Evolutionary conservation across 2,797 vertebrate genomes (phyloP).

Genomic region (Sebastes flavidus): DNA sequence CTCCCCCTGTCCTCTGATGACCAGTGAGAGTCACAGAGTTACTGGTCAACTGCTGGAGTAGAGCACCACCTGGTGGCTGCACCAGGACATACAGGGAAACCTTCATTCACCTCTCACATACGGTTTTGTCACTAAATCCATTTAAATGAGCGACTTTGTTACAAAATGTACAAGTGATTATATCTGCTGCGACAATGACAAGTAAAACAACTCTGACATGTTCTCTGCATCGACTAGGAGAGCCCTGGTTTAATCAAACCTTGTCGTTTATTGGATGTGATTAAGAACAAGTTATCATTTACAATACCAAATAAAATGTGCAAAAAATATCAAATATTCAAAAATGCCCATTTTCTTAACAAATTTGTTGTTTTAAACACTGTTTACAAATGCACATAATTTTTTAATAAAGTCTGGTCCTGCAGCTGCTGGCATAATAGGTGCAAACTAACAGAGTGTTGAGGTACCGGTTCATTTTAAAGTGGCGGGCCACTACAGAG

Average conservation of each 20-base stretch:
- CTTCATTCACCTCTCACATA: neutral
- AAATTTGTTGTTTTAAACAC: slow-evolving; percentile 63
- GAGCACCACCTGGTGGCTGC: slow-evolving; percentile 66
- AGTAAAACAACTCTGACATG: neutral
- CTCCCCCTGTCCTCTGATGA: neutral
- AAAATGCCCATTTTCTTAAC: slow-evolving; percentile 71
- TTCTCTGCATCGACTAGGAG: slow-evolving; percentile 19
- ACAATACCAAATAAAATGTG: slow-evolving; percentile 73
- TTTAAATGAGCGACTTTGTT: neutral
- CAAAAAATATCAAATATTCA: slow-evolving; percentile 72
- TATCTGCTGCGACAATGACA: slow-evolving; percentile 1
- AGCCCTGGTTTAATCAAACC: slow-evolving; percentile 29
- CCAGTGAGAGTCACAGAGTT: slow-evolving; percentile 2
- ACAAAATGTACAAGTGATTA: slow-evolving; percentile 11
- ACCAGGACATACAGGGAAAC: slow-evolving; percentile 13
- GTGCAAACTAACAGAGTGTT: slow-evolving; percentile 58
- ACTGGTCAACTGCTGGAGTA: slow-evolving; percentile 7
- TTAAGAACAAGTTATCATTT: slow-evolving; percentile 64
- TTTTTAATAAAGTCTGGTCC: slow-evolving; percentile 61
- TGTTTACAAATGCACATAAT: slow-evolving; percentile 70
- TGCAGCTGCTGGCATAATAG: slow-evolving; percentile 67
- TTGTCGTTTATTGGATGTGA: slow-evolving; percentile 30
- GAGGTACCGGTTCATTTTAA: slow-evolving; percentile 70
- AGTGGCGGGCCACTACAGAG: slow-evolving; percentile 65
- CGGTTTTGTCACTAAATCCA: neutral